Conservation (phyloP, 1,140 invertebrate species). For the Macrobrachium nipponense region DNA sequence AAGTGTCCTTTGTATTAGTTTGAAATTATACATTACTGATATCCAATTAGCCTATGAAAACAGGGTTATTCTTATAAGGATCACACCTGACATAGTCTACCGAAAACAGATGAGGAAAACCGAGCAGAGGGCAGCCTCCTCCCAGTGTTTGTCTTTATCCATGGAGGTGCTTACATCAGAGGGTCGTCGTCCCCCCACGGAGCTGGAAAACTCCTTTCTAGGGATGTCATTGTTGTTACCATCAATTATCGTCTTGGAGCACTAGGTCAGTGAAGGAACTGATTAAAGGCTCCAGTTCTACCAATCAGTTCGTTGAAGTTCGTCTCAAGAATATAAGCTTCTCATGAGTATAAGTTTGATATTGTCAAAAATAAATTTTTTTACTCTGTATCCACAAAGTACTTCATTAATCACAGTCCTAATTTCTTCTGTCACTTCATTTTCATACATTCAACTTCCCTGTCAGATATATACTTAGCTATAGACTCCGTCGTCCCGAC, state of each 20-base stretch:
- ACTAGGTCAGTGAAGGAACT: constrained; percentile 78
- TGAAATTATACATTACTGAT: too few relatives aligned
- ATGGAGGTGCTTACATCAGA: constrained; percentile 72
- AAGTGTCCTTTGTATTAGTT: too few relatives aligned
- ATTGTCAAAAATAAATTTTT: too few relatives aligned
- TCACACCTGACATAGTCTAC: not conserved
- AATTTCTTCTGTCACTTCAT: too few relatives aligned
- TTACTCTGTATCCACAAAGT: too few relatives aligned
- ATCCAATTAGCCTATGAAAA: too few relatives aligned
- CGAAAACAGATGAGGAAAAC: not conserved
- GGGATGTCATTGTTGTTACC: constrained; percentile 93
- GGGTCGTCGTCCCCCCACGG: constrained; percentile 86
- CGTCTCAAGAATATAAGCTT: not conserved
- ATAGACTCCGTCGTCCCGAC: too few relatives aligned
- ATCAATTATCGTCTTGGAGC: constrained; percentile 97
- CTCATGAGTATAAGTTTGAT: not conserved
- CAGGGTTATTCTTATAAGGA: too few relatives aligned
- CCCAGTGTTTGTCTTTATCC: constrained; percentile 73
- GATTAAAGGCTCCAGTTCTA: not conserved
- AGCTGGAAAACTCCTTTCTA: constrained; percentile 83
- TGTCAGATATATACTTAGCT: too few relatives aligned
- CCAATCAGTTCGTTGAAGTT: too few relatives aligned
- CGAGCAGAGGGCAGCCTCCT: constrained; percentile 34
- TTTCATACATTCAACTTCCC: too few relatives aligned
- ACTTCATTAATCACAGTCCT: too few relatives aligned